Base-by-base conservation (phyloP, 2,113 vertebrate species). In the Spizaetus ornatus region DNA sequence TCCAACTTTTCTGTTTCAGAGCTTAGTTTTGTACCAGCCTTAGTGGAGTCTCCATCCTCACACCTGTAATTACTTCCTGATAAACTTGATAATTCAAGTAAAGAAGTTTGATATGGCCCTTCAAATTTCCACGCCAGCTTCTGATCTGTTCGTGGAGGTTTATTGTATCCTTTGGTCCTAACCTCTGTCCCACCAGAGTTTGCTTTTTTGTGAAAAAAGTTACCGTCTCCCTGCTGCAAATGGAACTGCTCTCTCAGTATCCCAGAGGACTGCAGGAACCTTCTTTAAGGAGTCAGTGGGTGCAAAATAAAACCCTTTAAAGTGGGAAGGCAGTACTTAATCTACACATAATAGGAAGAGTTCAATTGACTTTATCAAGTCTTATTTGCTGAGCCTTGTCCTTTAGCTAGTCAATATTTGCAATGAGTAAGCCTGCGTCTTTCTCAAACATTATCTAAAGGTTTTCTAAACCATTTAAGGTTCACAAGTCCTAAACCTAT, bases 381-480 rank as follows among this genome's bases (percentile, higher is more conserved):
- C 38, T 63, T 94, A 70, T 87, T 91, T 96, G 90, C 76, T 76
- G 59, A 88, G 47, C 43, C 47, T 91, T 91, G 86, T 73, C 59
- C 73, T 95, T 95, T 72, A 94, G 14, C 22, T 85, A 94, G 85
- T 93, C 95, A 95, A 86, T 93, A 96, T 95, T 95, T 79, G 83
- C 38, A 80, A 92, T 43, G 63, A 69, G 42, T 74, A 91, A 89
- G 67, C 42, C 66, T 87, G 32, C 70, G 47, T 61, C 62, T 63
- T 83, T 80, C 79, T 92, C 48, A 73, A 79, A 50, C 13, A 62
- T 88, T 82, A 86, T 34, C 29, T 91, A 73, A 83, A 86, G 31
- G 34, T 72, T 92, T 96, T 79, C 72, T 55, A 86, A 87, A n/a
- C 12, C 1, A 6, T 78, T 88, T 85, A 52, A 66, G 25, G 34